Evolutionary conservation across 2,888 invertebrate genomes (phyloP).

Genomic region (Mycalesis mineus): DNA sequence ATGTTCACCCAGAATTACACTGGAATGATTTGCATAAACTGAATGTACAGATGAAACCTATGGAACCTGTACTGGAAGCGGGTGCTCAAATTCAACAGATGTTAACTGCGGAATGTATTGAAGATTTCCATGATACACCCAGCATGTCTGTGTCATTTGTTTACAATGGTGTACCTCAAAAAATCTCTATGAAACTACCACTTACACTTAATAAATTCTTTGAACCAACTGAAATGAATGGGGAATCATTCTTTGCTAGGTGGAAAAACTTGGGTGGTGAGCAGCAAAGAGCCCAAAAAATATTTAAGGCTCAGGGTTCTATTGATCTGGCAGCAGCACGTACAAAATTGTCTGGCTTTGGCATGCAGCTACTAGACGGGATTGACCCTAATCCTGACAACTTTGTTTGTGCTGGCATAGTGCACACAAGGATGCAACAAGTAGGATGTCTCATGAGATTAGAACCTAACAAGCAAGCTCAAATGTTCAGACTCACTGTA

Average conservation of each 20-base stretch:
- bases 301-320: constrained; percentile 93
- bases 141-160: constrained; percentile 90
- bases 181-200: constrained; percentile 94
- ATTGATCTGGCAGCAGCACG: constrained; percentile 94
- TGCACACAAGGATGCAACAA: constrained; percentile 96
- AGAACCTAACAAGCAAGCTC: constrained; percentile 98
- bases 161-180: constrained; percentile 94
- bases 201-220: constrained; percentile 98
- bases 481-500: constrained; percentile 99
- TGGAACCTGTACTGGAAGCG: constrained; percentile 94
- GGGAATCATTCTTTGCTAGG: constrained; percentile 97
- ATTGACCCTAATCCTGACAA: constrained; percentile 99
- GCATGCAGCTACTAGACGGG: constrained; percentile 95
- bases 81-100: constrained; percentile 99
- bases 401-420: constrained; percentile 98
- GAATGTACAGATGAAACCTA: constrained; percentile 95
- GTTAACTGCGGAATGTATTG: constrained; percentile 97
- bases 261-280: constrained; percentile 98
- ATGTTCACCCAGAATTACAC: constrained; percentile 84
- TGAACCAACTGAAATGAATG: constrained; percentile 99
- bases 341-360: constrained; percentile 96
- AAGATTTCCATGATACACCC: constrained; percentile 93
- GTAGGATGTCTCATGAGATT: constrained; percentile 97
- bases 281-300: constrained; percentile 97
- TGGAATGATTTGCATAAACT: constrained; percentile 87